Conservation (phyloP, 1,140 invertebrate genomes). For the Ceratina japonica region DNA sequence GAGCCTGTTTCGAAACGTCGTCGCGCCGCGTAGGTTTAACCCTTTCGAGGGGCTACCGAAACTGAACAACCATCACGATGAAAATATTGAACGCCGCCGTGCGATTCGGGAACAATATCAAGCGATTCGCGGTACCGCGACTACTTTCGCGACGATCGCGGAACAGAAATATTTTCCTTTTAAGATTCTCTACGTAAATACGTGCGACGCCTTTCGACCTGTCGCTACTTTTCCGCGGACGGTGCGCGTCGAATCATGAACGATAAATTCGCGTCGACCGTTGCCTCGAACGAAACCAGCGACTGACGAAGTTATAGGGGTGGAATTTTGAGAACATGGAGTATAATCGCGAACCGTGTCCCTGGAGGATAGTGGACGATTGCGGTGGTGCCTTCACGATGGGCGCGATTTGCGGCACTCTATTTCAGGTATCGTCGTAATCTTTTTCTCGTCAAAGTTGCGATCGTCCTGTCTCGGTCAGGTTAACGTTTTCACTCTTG, state of each 20-base stretch:
- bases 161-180: conserved; percentile 13
- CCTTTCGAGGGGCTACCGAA: conserved; percentile 29
- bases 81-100: background rate
- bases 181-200: background rate
- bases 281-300: background rate
- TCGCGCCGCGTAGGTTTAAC: conserved; percentile 34
- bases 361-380: conserved; percentile 59
- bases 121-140: background rate
- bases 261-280: background rate
- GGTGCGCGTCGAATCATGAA: background rate
- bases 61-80: conserved; percentile 7
- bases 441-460: background rate
- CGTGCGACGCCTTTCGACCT: no score
- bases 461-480: background rate
- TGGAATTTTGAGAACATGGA: conserved; percentile 38
- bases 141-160: conserved; percentile 2
- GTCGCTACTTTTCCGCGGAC: background rate
- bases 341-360: conserved; percentile 58
- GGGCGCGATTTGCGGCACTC: conserved; percentile 51
- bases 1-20: conserved; percentile 27
- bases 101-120: background rate
- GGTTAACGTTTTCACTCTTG: background rate
- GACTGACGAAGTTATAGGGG: background rate
- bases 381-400: conserved; percentile 58
- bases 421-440: conserved; percentile 44